These are phyloP conservation scores for Aphodius granarius DNA, from an alignment of 2,888 invertebrate genomes.

Conservation along the genomic window DNA sequence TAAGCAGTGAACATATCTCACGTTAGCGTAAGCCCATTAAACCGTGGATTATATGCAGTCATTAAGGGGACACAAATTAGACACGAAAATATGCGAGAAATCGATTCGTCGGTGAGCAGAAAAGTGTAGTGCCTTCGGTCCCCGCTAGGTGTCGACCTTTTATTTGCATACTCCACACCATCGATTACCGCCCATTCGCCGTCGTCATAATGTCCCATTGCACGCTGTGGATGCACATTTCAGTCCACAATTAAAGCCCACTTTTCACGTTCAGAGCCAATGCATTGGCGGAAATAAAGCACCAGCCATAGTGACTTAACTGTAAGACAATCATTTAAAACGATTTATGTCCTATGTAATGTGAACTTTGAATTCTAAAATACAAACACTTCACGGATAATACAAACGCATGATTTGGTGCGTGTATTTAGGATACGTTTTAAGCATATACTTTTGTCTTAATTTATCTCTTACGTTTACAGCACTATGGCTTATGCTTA, in stretches of 20 bases:
- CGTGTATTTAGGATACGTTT: too few species aligned
- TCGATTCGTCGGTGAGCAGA: neutral
- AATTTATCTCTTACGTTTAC: too few species aligned
- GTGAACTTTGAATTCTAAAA: too few species aligned
- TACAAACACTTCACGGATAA: too few species aligned
- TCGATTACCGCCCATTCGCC: neutral
- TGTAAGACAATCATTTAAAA: too few species aligned
- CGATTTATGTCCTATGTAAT: too few species aligned
- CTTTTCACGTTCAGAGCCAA: neutral
- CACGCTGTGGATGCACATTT: neutral
- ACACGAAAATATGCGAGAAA: neutral
- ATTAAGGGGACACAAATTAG: neutral
- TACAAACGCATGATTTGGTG: too few species aligned
- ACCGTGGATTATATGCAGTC: neutral
- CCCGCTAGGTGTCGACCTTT: neutral
- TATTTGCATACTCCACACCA: neutral
- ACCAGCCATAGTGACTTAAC: too few species aligned
- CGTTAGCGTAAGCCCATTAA: neutral
- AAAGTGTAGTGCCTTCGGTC: neutral
- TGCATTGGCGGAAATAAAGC: neutral
- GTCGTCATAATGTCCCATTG: neutral
- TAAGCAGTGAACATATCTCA: neutral
- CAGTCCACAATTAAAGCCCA: neutral
- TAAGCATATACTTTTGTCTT: too few species aligned
- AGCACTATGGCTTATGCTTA: too few species aligned